These are phyloP conservation scores for Capreolus pygargus DNA, from an alignment of 2,113 vertebrate species.

Conservation along the genomic window DNA sequence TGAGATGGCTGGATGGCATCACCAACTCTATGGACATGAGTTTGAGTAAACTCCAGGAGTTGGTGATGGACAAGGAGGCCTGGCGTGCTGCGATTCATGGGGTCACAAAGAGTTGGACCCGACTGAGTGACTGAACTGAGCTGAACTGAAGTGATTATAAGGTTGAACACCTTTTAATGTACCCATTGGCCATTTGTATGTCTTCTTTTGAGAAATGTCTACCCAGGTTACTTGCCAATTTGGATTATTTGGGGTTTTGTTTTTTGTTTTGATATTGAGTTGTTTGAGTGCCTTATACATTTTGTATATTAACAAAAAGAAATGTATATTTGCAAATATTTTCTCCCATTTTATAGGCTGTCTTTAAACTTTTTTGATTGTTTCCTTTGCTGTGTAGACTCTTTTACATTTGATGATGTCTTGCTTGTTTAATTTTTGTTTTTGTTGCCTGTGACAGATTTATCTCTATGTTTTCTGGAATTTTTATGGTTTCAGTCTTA, in stretches of 20 bases:
- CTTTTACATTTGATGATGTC: neutral
- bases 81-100: too few species aligned
- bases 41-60: too few species aligned
- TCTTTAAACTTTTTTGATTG: neutral
- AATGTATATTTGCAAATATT: neutral
- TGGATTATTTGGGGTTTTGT: neutral
- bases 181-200: neutral
- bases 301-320: neutral
- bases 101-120: too few species aligned
- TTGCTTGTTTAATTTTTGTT: neutral
- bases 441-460: neutral
- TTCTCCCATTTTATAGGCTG: neutral
- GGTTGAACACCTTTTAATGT: neutral
- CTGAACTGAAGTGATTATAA: neutral
- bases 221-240: neutral
- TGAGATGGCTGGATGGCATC: too few species aligned
- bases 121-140: too few species aligned
- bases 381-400: neutral
- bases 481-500: neutral
- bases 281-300: neutral
- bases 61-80: too few species aligned
- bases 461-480: neutral
- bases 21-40: fast-evolving
- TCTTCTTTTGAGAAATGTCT: neutral
- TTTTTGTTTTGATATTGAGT: neutral